A percentile compares a stretch with the other conserved stretches of the same genome.
These are phyloP conservation scores for Acanthis flammea DNA, from an alignment of 2,797 vertebrate species.

Conservation along the genomic window DNA sequence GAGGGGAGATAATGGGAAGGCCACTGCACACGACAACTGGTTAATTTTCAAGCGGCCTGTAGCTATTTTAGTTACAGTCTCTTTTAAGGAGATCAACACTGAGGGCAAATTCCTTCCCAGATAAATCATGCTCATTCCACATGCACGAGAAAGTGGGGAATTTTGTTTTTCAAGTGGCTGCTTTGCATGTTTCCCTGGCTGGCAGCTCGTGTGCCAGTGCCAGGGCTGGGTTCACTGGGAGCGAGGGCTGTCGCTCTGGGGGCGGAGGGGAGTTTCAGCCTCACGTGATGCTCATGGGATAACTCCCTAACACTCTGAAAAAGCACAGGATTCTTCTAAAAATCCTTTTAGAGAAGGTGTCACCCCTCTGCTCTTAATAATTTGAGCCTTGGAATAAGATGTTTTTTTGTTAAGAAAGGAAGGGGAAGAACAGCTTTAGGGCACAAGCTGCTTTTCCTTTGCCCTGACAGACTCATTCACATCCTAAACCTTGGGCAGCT, in stretches of 20 bases:
- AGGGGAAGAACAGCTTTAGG: not conserved
- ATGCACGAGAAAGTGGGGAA: slow-evolving; percentile 49
- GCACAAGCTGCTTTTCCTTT: not conserved
- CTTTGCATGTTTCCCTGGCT: slow-evolving; percentile 45
- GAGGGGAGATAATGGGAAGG: not conserved
- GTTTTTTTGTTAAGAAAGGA: not conserved
- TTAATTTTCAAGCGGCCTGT: not conserved
- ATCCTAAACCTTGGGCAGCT: not conserved
- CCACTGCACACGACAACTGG: not conserved
- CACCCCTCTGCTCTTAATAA: not conserved
- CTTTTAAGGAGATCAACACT: slow-evolving; percentile 57
- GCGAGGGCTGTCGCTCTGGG: fast-evolving
- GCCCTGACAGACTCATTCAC: not conserved
- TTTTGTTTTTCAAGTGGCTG: slow-evolving; percentile 62
- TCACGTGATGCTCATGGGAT: not conserved
- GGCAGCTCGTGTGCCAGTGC: not conserved
- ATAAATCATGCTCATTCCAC: slow-evolving; percentile 64
- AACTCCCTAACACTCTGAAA: not conserved
- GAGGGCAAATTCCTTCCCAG: slow-evolving; percentile 63
- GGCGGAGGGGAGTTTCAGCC: not conserved
- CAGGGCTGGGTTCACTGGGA: not conserved
- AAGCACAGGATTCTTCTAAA: not conserved
- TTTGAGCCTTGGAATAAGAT: not conserved
- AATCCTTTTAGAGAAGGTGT: not conserved
- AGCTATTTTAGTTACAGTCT: slow-evolving; percentile 54